Conservation (phyloP, 1,140 invertebrate genomes). For the Bombus pyrosoma region DNA sequence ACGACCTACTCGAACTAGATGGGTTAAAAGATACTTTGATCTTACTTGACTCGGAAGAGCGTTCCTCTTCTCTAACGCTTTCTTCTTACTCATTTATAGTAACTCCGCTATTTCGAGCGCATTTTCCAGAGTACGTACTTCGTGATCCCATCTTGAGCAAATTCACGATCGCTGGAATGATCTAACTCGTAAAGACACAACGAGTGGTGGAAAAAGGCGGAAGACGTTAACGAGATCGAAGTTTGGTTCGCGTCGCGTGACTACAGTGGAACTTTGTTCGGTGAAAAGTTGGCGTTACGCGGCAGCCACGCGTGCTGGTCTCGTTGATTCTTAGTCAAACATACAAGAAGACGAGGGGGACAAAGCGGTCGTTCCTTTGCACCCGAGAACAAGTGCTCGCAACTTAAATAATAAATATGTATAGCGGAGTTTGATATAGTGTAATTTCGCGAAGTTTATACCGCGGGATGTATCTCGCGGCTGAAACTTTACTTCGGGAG, state of each 20-base stretch:
- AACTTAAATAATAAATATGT: conserved; percentile 57
- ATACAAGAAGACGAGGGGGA: background rate
- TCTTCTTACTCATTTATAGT: background rate
- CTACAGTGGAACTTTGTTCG: background rate
- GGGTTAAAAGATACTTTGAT: too few relatives aligned
- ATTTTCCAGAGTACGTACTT: background rate
- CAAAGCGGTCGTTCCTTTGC: conserved; percentile 35
- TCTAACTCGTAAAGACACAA: background rate
- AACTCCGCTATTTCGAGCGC: background rate
- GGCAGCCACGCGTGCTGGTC: background rate
- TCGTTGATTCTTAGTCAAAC: conserved; percentile 32
- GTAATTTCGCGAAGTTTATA: conserved; percentile 61
- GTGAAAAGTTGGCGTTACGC: background rate
- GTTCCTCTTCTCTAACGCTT: background rate
- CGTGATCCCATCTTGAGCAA: background rate
- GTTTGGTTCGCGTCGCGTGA: background rate
- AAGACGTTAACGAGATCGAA: background rate
- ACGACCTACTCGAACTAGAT: too few relatives aligned
- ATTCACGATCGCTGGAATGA: background rate
- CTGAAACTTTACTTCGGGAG: conserved; percentile 54
- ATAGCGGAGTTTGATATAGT: conserved; percentile 43
- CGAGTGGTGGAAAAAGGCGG: background rate
- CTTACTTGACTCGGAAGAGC: too few relatives aligned
- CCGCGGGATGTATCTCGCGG: conserved; percentile 46
- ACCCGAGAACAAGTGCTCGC: conserved; percentile 22